Evolutionary conservation across 64 coral and sea anemone genomes (phyloP), one percentile per base, ranked within the genome.

Genomic region (Montipora cactus): DNA sequence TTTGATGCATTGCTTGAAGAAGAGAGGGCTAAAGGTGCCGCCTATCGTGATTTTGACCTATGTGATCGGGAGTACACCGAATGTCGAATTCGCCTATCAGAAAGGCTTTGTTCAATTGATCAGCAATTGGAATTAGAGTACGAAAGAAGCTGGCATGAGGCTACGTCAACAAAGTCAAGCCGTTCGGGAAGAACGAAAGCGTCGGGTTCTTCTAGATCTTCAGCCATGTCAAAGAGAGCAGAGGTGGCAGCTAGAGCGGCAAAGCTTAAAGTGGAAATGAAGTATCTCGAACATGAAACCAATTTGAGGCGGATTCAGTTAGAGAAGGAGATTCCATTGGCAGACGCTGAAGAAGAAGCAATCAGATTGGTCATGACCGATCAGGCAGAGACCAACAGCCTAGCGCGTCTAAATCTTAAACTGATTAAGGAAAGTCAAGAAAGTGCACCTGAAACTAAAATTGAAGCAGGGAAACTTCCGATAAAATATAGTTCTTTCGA

Each of bases 291-390:
- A 4, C 73, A 73, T 16, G 88, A 95, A 87, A 79, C 45, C 21
- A 48, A 95, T 87, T 21, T 91, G 4, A 87, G 74, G 87, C 81
- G 64, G 5, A 37, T 95, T 13, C 88, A 90, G 45, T 67, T 95
- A 49, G 73, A 53, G 18, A 95, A 87, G 16, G 89, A 95, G 70
- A 95, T 88, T 79, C 64, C 94, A 10, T 44, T 90, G 2, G 89
- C 94, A 7, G 88, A 91, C 25, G 94, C 74, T 5, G 93, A 95
- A 67, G 93, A 95, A 68, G 76, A 83, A 44, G 89, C 58, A 7
- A 79, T 71, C 77, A 87, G 91, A 8, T 48, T 74, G 37, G 69
- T 62, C 86, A 28, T 81, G 28, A 66, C 19, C 16, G 79, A 90
- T 49, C 5, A 5, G 5, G 93, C 89, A 89, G 8, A 8, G 11